These are phyloP conservation scores for Chrysolina haemoptera DNA, from an alignment of 2,888 invertebrate genomes.

Conservation along the genomic window DNA sequence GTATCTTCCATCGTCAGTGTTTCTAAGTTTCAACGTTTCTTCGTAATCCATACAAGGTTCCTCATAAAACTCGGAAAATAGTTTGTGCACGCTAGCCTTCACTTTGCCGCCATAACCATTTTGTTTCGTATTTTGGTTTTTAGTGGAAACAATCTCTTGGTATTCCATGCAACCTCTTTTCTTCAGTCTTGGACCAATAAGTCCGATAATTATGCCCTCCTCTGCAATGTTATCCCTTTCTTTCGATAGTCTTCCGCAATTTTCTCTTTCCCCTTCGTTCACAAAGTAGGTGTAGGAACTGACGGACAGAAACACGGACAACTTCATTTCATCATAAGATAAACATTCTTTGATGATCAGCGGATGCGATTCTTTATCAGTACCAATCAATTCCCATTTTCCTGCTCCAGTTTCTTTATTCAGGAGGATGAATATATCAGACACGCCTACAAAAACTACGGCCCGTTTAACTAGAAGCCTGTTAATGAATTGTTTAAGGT, in stretches of 20 bases:
- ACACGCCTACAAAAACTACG: conserved; percentile 67
- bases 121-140: conserved; percentile 65
- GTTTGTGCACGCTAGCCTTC: conserved; percentile 48
- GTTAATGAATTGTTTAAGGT: conserved; percentile 70
- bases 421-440: conserved; percentile 56
- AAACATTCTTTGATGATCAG: conserved; percentile 71
- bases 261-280: conserved; percentile 73
- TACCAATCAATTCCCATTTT: conserved; percentile 73
- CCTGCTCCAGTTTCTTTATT: conserved; percentile 69
- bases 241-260: conserved; percentile 69
- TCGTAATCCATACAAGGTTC: conserved; percentile 48
- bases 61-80: conserved; percentile 60
- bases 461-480: conserved; percentile 73
- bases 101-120: conserved; percentile 69
- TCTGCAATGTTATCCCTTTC: conserved; percentile 68
- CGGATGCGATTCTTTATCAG: conserved; percentile 69
- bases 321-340: conserved; percentile 75
- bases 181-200: conserved; percentile 73
- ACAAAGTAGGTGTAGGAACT: conserved; percentile 74
- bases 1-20: conserved; percentile 41
- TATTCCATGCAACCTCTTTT: conserved; percentile 74
- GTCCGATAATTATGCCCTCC: conserved; percentile 71
- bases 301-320: conserved; percentile 73
- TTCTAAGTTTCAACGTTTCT: conserved; percentile 36
- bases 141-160: conserved; percentile 74